phyloP scores from a whole-genome alignment of 1,140 invertebrate species.

The Leptopilina boulardi region DNA sequence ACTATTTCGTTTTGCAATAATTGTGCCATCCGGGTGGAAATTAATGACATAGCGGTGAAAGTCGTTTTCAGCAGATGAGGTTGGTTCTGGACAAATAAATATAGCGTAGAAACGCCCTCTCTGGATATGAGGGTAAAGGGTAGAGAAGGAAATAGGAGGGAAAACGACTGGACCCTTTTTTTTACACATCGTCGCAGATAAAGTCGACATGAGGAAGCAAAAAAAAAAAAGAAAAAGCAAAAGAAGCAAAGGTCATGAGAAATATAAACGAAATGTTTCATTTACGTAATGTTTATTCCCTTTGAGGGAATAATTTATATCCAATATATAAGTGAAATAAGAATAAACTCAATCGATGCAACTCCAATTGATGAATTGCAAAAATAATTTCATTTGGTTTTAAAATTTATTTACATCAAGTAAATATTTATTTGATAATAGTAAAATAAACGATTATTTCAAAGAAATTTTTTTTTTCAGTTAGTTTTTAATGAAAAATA shows the following conservation, averaged over 20 bases:
- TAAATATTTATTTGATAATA: too few relatives aligned
- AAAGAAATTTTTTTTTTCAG: too few relatives aligned
- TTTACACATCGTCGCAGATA: neutral
- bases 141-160: neutral
- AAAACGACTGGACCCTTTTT: neutral
- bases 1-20: neutral
- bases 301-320: neutral
- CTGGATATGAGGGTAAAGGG: neutral
- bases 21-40: conserved; percentile 19
- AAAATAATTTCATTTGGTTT: too few relatives aligned
- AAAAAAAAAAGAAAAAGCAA: conserved; percentile 1
- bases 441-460: too few relatives aligned
- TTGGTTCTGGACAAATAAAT: conserved; percentile 13
- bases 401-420: too few relatives aligned
- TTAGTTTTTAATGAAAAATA: too few relatives aligned
- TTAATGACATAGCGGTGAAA: conserved; percentile 13
- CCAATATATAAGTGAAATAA: too few relatives aligned
- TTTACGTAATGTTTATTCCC: neutral
- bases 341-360: too few relatives aligned
- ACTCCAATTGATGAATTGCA: too few relatives aligned
- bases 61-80: conserved; percentile 15
- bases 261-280: neutral
- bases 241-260: neutral
- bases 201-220: neutral
- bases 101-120: neutral